Evolutionary conservation across 2,888 invertebrate species (phyloP), one percentile per base, ranked within the genome.

Genomic region (Drosophila seclusa): DNA sequence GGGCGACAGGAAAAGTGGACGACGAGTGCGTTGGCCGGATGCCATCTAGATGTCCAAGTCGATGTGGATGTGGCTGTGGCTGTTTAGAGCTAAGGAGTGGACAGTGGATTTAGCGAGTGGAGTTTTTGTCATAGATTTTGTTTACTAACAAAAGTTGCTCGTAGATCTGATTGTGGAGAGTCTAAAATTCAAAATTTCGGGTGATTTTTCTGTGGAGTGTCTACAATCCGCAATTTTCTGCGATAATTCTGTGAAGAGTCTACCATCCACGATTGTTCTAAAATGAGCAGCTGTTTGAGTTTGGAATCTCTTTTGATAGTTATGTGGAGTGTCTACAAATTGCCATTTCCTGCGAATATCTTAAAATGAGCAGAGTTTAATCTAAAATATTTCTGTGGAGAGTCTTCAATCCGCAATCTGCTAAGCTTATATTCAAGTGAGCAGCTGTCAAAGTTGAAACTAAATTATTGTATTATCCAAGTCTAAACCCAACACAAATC

Each of bases 21-120:
- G 76, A 2, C 58, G 65, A 42, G 78, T 78, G 3, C 64, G 80
- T 18, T 78, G 78, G 75, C 64, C 76, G 36, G 78, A 78, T 18
- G 32, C 61, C 2, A n/a, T 59, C 48, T 36, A 13, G 31, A 32
- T 29, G 21, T 1, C 3, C 6, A 42, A 13, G 13, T 21, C 3
- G 1, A 49, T 27, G 49, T 10, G 0, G 27, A 29, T 40, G 4
- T 42, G 11, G 11, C 0, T 42, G 13, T 36, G 7, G 27, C 16
- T 36, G 7, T 21, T 4, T 2, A 21, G 21, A 16, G 4, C 7
- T 2, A 21, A 16, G 45, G 2, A 45, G 7, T 24, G 4, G 29
- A 18, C 1, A 50, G 5, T 11, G 18, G 11, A 29, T 50, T 6
- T 7, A 16, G 4, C 24, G 16, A 24, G 4, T 24, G 7, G 16